A percentile compares a stretch with the other conserved stretches of the same genome.
phyloP scores from a whole-genome alignment of 2,888 invertebrate species.

The Branchellion lobata region DNA sequence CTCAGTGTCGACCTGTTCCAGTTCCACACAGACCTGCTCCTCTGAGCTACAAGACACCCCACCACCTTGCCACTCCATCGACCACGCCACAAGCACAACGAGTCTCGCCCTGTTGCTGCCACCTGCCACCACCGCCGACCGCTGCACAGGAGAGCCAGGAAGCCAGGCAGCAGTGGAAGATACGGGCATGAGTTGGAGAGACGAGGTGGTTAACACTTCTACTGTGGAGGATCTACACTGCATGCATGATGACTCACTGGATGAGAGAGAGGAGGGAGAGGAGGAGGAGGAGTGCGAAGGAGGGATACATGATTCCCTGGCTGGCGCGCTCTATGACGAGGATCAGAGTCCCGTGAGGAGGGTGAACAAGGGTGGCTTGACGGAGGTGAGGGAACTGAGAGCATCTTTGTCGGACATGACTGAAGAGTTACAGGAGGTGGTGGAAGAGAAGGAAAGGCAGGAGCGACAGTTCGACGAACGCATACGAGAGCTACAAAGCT shows the following conservation, averaged over 20 bases:
- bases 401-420: constrained; percentile 6
- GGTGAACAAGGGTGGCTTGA: constrained; percentile 23
- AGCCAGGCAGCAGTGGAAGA: too few species aligned
- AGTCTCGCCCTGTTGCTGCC: too few species aligned
- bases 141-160: not conserved
- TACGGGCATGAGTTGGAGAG: too few species aligned
- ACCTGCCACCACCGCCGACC: too few species aligned
- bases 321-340: not conserved
- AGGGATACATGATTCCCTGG: not conserved
- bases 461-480: constrained; percentile 37
- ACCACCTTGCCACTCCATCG: too few species aligned
- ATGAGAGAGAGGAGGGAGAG: not conserved
- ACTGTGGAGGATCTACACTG: not conserved
- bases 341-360: constrained; percentile 31
- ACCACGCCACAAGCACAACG: too few species aligned
- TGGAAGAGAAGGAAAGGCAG: constrained; percentile 34
- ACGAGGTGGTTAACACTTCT: too few species aligned
- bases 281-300: too few species aligned
- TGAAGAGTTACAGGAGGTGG: constrained; percentile 32
- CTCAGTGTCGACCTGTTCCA: too few species aligned
- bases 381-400: constrained; percentile 32
- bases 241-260: not conserved
- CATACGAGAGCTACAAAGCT: constrained; percentile 5
- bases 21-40: too few species aligned
- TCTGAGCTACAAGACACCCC: too few species aligned